phyloP scores from a whole-genome alignment of 2,888 invertebrate species.

The Horisme vitalbata region DNA sequence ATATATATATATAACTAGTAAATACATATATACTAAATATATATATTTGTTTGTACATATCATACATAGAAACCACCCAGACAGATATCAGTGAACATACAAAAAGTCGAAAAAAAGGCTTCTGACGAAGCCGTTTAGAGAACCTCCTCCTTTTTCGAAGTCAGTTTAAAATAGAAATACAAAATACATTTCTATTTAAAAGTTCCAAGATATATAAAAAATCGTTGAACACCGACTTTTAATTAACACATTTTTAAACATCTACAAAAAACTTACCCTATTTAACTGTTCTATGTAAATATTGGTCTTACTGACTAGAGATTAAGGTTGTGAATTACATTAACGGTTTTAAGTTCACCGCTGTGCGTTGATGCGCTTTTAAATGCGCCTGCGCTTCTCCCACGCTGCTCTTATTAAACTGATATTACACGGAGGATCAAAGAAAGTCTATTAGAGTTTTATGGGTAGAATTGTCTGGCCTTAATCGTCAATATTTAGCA shows the following conservation, averaged over 20 bases:
- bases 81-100: no score
- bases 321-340: slow-evolving; percentile 11
- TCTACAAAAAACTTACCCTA: slow-evolving; percentile 18
- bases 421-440: slow-evolving; percentile 37
- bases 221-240: slow-evolving; percentile 5
- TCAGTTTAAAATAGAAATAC: no score
- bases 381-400: slow-evolving; percentile 56
- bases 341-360: background rate
- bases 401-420: slow-evolving; percentile 51
- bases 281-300: slow-evolving; percentile 5
- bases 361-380: slow-evolving; percentile 58
- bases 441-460: slow-evolving; percentile 19
- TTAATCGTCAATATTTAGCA: no score
- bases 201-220: background rate
- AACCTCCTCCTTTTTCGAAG: no score
- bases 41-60: no score
- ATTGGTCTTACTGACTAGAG: background rate
- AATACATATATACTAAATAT: no score
- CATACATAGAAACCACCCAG: no score
- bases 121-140: no score
- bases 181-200: no score
- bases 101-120: no score
- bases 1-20: no score
- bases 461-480: slow-evolving; percentile 4
- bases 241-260: slow-evolving; percentile 18